A percentile compares a stretch with the other conserved stretches of the same genome.
Evolutionary conservation across 2,797 vertebrate species (phyloP).

Genomic region (Numenius phaeopus): DNA sequence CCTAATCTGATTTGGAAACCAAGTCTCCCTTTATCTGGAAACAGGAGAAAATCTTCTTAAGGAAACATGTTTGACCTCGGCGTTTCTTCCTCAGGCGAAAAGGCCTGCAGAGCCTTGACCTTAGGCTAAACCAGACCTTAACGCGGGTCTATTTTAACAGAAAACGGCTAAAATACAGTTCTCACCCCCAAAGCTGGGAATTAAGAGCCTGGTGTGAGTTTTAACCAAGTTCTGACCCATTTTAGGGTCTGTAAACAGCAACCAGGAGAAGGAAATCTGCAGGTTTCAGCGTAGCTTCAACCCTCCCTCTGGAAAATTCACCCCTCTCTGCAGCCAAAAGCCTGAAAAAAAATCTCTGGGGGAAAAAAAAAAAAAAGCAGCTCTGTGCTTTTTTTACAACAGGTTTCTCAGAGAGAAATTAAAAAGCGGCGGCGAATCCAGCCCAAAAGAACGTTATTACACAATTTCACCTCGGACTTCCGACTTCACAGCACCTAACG

Average conservation of each 20-base stretch:
- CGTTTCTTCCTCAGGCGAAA: neutral
- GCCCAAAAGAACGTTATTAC: fast-evolving
- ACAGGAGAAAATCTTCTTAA: neutral
- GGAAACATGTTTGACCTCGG: neutral
- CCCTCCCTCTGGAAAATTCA: neutral
- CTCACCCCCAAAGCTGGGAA: fast-evolving
- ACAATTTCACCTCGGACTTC: neutral
- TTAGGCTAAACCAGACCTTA: too few relatives aligned
- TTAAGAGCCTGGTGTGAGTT: fast-evolving
- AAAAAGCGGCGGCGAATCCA: neutral
- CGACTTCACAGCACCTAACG: fast-evolving
- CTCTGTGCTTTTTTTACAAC: too few relatives aligned
- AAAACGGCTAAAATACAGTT: fast-evolving
- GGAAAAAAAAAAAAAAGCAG: too few relatives aligned
- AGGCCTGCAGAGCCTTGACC: fast-evolving
- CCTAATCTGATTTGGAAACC: neutral
- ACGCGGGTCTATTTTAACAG: fast-evolving
- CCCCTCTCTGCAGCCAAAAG: neutral
- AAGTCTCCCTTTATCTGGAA: neutral
- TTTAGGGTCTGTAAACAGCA: fast-evolving
- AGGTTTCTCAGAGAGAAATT: neutral
- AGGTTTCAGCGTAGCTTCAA: too few relatives aligned
- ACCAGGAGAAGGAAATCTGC: neutral
- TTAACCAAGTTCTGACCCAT: fast-evolving
- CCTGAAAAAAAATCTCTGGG: neutral